phyloP scores from a whole-genome alignment of 2,113 vertebrate species.

The Eonycteris spelaea region DNA sequence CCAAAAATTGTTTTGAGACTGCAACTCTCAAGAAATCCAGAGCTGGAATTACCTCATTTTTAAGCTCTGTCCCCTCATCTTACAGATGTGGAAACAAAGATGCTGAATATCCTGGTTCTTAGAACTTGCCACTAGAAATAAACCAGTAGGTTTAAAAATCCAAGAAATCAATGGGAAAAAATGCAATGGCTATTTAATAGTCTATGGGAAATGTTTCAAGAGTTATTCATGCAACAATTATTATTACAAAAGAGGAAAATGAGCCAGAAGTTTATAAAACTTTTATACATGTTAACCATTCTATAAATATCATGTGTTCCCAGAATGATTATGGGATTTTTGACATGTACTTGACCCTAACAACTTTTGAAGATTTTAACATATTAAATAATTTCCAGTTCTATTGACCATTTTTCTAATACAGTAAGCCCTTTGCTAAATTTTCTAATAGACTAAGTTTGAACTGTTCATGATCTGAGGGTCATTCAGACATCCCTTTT shows the following conservation, averaged over 20 bases:
- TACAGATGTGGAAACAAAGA: constrained; percentile 39
- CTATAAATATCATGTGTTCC: constrained; percentile 48
- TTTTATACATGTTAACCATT: not conserved
- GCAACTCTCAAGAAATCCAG: constrained; percentile 46
- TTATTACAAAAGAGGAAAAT: constrained; percentile 57
- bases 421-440: not conserved
- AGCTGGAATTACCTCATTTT: constrained; percentile 60
- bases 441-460: not conserved
- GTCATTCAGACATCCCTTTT: not conserved
- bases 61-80: constrained; percentile 17
- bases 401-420: not conserved
- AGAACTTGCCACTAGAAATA: constrained; percentile 49
- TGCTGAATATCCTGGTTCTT: constrained; percentile 48
- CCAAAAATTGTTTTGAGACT: constrained; percentile 58
- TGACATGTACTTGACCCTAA: constrained; percentile 29
- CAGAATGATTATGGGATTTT: constrained; percentile 25
- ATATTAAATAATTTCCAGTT: constrained; percentile 18
- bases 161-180: constrained; percentile 5
- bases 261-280: constrained; percentile 24
- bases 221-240: not conserved
- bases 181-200: not conserved
- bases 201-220: constrained; percentile 28
- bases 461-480: not conserved
- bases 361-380: constrained; percentile 40
- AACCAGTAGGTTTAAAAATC: constrained; percentile 31